phyloP scores from a whole-genome alignment of 1,140 invertebrate species.

The Tetragonula clypearis region DNA sequence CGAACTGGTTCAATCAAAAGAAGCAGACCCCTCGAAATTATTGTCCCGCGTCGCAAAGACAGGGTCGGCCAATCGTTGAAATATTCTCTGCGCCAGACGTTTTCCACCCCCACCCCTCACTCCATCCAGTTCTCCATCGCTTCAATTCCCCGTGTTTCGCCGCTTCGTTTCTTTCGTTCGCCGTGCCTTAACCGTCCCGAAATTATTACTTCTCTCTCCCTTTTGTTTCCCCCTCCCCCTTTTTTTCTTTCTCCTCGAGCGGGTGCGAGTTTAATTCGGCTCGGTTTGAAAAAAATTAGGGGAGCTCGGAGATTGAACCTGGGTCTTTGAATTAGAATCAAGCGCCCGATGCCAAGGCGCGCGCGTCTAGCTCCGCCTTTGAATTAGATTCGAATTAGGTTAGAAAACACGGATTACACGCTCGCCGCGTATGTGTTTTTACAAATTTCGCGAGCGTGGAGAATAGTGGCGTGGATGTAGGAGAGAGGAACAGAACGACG shows the following conservation, averaged over 20 bases:
- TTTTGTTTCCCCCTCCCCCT: neutral
- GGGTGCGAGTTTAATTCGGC: neutral
- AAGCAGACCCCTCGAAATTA: conserved; percentile 42
- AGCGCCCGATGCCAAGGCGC: too few species aligned
- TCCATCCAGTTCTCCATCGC: too few species aligned
- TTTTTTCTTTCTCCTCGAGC: neutral
- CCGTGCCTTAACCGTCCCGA: neutral
- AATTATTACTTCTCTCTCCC: neutral
- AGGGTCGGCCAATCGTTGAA: conserved; percentile 10
- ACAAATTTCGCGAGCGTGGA: neutral
- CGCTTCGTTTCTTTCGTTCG: neutral
- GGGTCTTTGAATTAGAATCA: neutral
- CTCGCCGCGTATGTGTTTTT: conserved; percentile 1
- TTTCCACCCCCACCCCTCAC: neutral
- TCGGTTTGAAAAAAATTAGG: neutral
- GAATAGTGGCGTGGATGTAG: neutral
- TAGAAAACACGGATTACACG: neutral
- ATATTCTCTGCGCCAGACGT: neutral
- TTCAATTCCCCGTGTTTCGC: neutral
- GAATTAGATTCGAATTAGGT: conserved; percentile 20
- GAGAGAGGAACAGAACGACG: neutral
- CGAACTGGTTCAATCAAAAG: conserved; percentile 53
- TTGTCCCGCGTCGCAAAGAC: conserved; percentile 15
- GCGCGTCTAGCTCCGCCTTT: neutral
- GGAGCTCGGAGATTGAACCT: neutral